Evolutionary conservation across 2,888 invertebrate species (phyloP), one percentile per base, ranked within the genome.

Genomic region (Fabriciana adippe): DNA sequence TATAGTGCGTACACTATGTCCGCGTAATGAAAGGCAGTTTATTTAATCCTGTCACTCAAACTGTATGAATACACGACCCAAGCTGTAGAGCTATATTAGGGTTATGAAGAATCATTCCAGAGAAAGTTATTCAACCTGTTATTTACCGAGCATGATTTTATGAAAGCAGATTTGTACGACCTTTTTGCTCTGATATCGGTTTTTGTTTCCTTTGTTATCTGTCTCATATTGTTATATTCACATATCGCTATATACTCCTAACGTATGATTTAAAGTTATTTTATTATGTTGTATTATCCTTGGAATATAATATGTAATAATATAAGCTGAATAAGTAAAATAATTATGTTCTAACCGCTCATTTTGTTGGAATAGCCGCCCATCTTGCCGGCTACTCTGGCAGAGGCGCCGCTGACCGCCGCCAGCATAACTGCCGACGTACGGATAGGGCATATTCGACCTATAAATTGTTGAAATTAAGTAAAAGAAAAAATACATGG

Each of bases 321-420:
- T n/a, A 50, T 5, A n/a, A 50, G n/a, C 50, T 50, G 15, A 50
- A 50, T n/a, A 50, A 2, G 50, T n/a, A 50, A 50, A 50, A n/a
- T 31, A n/a, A 11, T 51, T n/a, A 45, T 50, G 26, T 16, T 57
- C 93, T 93, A 89, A 96, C 96, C 95, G 88, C 95, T 95, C 86
- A 94, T 95, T 82, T 95, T 95, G 86, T 94, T 95, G 79, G 95
- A 95, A 86, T 95, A 95, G 76, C 95, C 95, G 69, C 96, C 96
- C 85, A 96, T 95, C 93, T 96, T 96, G 75, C 96, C 96, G 73
- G 96, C 96, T 73, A 96, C 96, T 76, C 96, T 93, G 72, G 96
- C 96, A 66, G 96, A 95, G 60, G 82, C 87, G 72, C 95, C 94
- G 93, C 89, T 83, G 21, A 84, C 87, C 73, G 87, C 75, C 71